phyloP scores from a whole-genome alignment of 2,113 vertebrate species.

The Carassius auratus region DNA sequence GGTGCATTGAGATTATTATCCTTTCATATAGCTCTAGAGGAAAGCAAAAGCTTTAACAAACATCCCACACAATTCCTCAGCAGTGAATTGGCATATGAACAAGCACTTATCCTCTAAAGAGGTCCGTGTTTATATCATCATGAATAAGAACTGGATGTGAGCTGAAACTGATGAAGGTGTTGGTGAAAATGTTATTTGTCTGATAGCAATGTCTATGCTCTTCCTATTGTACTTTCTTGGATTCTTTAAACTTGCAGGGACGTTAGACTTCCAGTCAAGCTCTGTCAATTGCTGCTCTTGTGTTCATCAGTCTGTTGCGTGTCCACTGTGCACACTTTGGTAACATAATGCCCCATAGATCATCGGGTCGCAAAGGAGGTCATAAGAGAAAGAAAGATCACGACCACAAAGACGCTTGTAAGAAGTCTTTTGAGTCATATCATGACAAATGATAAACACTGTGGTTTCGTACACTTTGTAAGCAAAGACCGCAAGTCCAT shows the following conservation, averaged over 20 bases:
- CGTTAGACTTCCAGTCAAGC: not conserved
- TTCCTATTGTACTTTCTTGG: not conserved
- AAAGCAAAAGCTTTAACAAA: conserved; percentile 10
- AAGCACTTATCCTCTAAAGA: conserved; percentile 13
- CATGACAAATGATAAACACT: not conserved
- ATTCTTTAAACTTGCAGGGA: no score
- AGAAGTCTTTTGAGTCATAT: not conserved
- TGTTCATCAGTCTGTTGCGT: not conserved
- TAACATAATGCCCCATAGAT: not conserved
- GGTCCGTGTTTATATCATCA: not conserved
- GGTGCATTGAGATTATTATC: not conserved
- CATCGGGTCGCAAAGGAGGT: not conserved
- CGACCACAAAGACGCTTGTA: not conserved
- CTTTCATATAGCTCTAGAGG: not conserved
- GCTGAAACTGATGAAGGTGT: not conserved
- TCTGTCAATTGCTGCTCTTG: not conserved
- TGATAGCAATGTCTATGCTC: not conserved
- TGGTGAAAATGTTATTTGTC: not conserved
- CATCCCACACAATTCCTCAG: conserved; percentile 17
- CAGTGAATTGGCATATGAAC: conserved; percentile 24
- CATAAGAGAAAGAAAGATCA: not conserved
- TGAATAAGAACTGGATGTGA: not conserved
- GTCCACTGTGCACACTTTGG: not conserved
- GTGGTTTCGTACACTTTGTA: not conserved
- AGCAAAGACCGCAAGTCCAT: not conserved